Base-by-base conservation (phyloP, 2,888 invertebrate species). In the Dryobota labecula region DNA sequence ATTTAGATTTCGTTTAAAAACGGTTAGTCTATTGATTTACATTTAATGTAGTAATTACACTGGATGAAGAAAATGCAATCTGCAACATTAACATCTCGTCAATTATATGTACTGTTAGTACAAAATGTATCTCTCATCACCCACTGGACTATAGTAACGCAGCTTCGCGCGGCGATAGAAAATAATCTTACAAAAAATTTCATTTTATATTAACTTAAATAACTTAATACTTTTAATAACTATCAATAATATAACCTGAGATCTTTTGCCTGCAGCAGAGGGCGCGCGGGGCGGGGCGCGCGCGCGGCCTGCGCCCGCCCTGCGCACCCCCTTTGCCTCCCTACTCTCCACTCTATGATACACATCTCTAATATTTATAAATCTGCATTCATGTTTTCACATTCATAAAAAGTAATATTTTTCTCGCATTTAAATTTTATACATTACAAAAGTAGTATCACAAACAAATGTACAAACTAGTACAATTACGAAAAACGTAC, bases 401-500 rank as follows among this genome's bases (percentile, higher is more conserved):
- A 93, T 92, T 92, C 92, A 94, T 94, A 94, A 94, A 88, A 94
- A 94, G 92, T 94, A 95, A 95, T 94, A 93, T 91, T 90, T 92
- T 86, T 87, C 84, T 84, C 81, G 93, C 93, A 90, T 93, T 94
- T 92, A 92, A 93, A 92, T 92, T 95, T 94, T 94, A 94, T 94
- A 94, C 94, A 95, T 96, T 95, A 96, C 95, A 96, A 95, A 95
- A 94, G 96, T 96, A 96, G 96, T 96, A 96, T 96, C 96, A 96
- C 96, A 96, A 96, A 96, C 94, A 95, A 96, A 96, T 95, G 96
- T 96, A 96, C 96, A 92, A 95, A 94, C 95, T 94, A 95, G 95
- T 95, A 94, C 94, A 94, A 93, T 94, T 94, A 95, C 93, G 92
- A 95, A 93, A 93, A 93, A 93, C 93, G 92, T 94, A 92, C 93